Percentiles rank a stretch among this genome's conserved stretches.
These are phyloP conservation scores for Romanogobio albipinnatus DNA, from an alignment of 2,113 vertebrate species.

Conservation along the genomic window DNA sequence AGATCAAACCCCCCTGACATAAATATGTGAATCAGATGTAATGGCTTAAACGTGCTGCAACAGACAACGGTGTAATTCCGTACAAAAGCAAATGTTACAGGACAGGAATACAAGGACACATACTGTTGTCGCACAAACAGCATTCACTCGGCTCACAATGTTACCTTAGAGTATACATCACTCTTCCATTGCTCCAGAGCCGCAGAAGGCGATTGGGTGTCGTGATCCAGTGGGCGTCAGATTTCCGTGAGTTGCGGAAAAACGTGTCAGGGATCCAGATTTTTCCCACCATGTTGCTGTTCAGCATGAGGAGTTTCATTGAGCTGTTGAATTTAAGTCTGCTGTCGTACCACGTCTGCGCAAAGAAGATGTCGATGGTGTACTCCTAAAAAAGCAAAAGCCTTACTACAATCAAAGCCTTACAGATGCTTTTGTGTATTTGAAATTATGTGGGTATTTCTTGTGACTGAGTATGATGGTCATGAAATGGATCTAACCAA, in stretches of 20 bases:
- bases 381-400: conserved; percentile 83
- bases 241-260: conserved; percentile 97
- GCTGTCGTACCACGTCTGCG: conserved; percentile 98
- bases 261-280: conserved; percentile 99
- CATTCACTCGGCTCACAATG: conserved; percentile 28
- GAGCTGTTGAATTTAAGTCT: conserved; percentile 95
- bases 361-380: conserved; percentile 98
- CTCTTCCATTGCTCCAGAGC: conserved; percentile 92
- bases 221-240: conserved; percentile 98
- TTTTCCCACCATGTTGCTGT: conserved; percentile 99
- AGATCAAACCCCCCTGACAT: conserved; percentile 39
- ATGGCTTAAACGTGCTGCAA: conserved; percentile 43
- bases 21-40: conserved; percentile 48
- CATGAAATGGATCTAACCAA: background rate
- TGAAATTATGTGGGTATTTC: background rate
- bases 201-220: conserved; percentile 94
- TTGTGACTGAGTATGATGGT: background rate
- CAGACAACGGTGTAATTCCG: conserved; percentile 45
- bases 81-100: conserved; percentile 52
- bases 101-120: conserved; percentile 62
- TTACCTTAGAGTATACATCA: conserved; percentile 94
- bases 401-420: background rate
- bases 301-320: conserved; percentile 95
- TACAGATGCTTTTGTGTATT: background rate
- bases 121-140: conserved; percentile 64